Base-by-base conservation (phyloP, 1,140 invertebrate species). In the Anadara kagoshimensis region DNA sequence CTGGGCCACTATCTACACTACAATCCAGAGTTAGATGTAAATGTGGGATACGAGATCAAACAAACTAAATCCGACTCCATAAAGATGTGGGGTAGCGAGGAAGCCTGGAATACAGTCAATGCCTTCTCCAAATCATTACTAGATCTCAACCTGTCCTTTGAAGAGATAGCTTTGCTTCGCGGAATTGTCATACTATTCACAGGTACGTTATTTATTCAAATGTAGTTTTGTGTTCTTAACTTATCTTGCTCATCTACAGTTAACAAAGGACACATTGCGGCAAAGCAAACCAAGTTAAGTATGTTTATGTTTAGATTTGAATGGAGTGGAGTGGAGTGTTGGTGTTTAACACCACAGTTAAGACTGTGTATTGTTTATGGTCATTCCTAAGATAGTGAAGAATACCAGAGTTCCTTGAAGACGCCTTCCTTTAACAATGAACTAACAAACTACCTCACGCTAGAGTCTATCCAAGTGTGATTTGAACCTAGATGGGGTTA, bases 111-210 rank as follows among this genome's bases (percentile, higher is more conserved):
- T 11, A 47, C 47, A 16, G 69, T 74, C 14, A 76, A 76, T 56
- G 22, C 71, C 12, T 78, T 83, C 47, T 63, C 74, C 1, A 58
- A 59, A 18, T 36, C 51, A 11, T 49, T 83, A 64, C 69, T 76
- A 45, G 69, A 66, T 44, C 57, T 83, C n/a, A 61, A 78, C 16
- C 53, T 83, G 20, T 69, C 78, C 4, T 65, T 62, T 49, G 79
- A 81, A 20, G 80, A 82, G 47, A 76, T 80, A 53, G 70, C 77
- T 12, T 64, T 83, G 18, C 65, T 83, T 0, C 73, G 76, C 49
- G 80, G 75, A n/a, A 76, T 83, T 49, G 73, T 79, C 26, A 68
- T 83, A 4, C 72, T 75, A 2, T 83, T 78, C 47, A 61, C 56
- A 65, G 76, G 76, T 78, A 65, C 44, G 71, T n/a, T n/a, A n/a